phyloP scores from a whole-genome alignment of 2,888 invertebrate genomes.

The Notodonta ziczac region DNA sequence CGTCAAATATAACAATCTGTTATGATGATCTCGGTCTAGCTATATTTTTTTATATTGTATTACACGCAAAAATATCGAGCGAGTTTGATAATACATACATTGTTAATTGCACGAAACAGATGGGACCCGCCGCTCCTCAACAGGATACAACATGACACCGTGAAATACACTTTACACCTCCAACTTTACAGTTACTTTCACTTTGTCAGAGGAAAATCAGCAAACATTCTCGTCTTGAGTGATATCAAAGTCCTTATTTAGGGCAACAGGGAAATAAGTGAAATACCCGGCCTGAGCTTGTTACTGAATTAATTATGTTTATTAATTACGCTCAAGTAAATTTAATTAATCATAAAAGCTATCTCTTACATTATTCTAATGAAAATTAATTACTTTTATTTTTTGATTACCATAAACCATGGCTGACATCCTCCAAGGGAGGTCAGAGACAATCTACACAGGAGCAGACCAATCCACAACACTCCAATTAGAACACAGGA shows the following conservation, averaged over 20 bases:
- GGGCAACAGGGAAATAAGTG: constrained; percentile 14
- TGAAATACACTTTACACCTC: constrained; percentile 25
- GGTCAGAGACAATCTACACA: too few relatives aligned
- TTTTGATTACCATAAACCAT: too few relatives aligned
- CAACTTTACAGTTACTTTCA: constrained; percentile 1
- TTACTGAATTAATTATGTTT: constrained; percentile 5
- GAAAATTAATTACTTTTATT: too few relatives aligned
- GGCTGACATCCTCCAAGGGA: too few relatives aligned
- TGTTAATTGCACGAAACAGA: constrained; percentile 56
- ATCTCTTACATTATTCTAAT: too few relatives aligned
- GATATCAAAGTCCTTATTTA: constrained; percentile 27
- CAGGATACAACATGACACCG: constrained; percentile 27
- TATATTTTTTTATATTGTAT: not conserved
- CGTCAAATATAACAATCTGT: too few relatives aligned
- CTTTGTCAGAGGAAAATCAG: constrained; percentile 13
- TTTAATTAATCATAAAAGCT: too few relatives aligned
- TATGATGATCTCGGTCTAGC: not conserved
- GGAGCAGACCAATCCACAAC: too few relatives aligned
- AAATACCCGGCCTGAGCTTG: constrained; percentile 13
- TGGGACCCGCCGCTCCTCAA: constrained; percentile 51
- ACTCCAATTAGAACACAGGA: too few relatives aligned
- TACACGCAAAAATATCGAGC: not conserved
- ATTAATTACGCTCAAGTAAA: too few relatives aligned
- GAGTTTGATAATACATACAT: constrained; percentile 29
- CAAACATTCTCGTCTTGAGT: constrained; percentile 25